Evolutionary conservation across 2,888 invertebrate genomes (phyloP), one percentile per base, ranked within the genome.

Genomic region (Lordiphosa andalusiaca): DNA sequence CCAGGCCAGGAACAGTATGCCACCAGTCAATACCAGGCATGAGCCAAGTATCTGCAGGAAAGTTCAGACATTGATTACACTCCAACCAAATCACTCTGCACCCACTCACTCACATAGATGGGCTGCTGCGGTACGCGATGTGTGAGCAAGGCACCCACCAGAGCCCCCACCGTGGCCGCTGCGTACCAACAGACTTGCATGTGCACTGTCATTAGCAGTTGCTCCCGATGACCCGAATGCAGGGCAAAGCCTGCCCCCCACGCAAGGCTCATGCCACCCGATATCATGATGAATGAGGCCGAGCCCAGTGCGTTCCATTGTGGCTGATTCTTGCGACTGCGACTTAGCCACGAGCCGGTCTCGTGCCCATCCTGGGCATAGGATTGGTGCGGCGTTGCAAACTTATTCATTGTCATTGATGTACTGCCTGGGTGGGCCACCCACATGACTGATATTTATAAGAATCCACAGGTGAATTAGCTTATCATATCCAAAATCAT

Each of bases 201-300:
- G 40, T 82, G 81, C 4, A 52, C 30, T 6, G 55, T 65, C 25
- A 25, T 25, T 13, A 41, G 25, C 0, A 71, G 61, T 4, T 51
- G 54, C n/a, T 83, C 61, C n/a, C 47, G 41, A 35, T 77, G 81
- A 2, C 19, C 10, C 3, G 83, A 78, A 2, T 84, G 85, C 2
- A 54, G 51, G 0, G 85, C 86, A 12, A 86, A 80, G 7, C 85
- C 86, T 0, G 68, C 69, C 0, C 85, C 73, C 86, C 86, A 86
- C 30, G 85, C 81, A 35, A 75, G 61, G 33, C 71, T 85, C 87
- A 87, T 87, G 41, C 88, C 88, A 4, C 85, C 88, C 1, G 87
- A 81, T 30, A 76, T 50, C 19, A 88, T 78, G 47, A 88, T 72
- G 10, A 86, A 62, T 0, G 71, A 53, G 3, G 71, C 84, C 1